Evolutionary conservation across 2,888 invertebrate species (phyloP), one percentile per base, ranked within the genome.

Genomic region (Teinopalpus imperialis): DNA sequence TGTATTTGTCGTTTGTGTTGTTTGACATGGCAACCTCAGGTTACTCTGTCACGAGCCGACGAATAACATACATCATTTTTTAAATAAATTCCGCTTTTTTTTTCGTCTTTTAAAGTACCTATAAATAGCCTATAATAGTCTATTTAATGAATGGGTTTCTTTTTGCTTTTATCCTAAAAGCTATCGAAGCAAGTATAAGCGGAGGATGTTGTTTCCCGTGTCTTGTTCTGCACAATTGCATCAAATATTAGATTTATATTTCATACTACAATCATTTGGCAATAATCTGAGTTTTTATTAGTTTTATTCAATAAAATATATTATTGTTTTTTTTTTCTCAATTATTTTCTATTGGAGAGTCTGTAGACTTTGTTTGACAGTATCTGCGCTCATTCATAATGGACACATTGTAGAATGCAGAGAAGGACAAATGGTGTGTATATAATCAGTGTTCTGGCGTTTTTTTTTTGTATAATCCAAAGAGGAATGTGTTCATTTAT

Each of bases 401-500:
- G 75, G 60, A 69, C 74, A 75, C 74, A 69, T 48, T 1, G 14
- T 14, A 7, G 12, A 32, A 31, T 8, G 32, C 26, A 12, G 16
- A 18, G 26, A 31, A 10, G 34, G 52, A 35, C 30, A 24, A 18
- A 18, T 13, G 13, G 36, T 21, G 46, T 76, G 74, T 80, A 69
- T 60, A 74, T 78, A 66, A 59, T 59, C 68, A 57, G 70, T 74
- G 73, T 74, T 72, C 67, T 60, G 63, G 59, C 64, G 57, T 74
- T 70, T 67, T 72, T 57, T 61, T 74, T 73, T 65, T 32, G 44
- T 45, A 20, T 45, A 69, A 69, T 74, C 87, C 87, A 88, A 87
- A 88, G 87, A 87, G 63, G 68, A 69, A 78, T 85, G 87, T 88
- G 87, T 88, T 88, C 87, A 82, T 81, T 77, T 77, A 67, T 67